Evolutionary conservation across 2,113 vertebrate genomes (phyloP).

Genomic region (Neogobius melanostomus): DNA sequence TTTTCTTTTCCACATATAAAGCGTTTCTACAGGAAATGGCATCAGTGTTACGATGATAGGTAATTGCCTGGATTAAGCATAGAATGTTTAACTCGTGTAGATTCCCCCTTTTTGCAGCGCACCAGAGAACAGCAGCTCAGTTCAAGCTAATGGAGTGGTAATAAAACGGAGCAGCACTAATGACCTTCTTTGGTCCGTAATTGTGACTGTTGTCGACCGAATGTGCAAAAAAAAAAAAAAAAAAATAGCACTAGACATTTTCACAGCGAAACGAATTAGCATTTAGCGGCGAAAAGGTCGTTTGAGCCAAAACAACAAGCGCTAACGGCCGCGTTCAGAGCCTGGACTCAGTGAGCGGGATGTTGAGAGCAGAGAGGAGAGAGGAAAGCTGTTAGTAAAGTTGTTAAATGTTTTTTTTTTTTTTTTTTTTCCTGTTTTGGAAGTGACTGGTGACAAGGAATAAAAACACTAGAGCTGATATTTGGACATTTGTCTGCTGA

Average conservation of each 20-base stretch:
- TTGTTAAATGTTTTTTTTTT: too few species aligned
- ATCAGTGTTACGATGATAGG: too few species aligned
- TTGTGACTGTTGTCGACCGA: slow-evolving; percentile 22
- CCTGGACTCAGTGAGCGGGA: background rate
- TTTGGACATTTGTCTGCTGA: too few species aligned
- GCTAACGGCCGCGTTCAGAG: background rate
- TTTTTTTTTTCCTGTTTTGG: too few species aligned
- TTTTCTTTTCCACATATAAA: too few species aligned
- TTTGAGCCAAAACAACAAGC: slow-evolving; percentile 11
- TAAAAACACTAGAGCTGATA: too few species aligned
- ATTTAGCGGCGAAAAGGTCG: slow-evolving; percentile 57
- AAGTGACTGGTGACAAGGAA: too few species aligned
- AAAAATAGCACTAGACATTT: slow-evolving; percentile 41
- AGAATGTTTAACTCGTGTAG: too few species aligned
- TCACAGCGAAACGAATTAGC: slow-evolving; percentile 54
- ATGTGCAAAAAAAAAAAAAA: slow-evolving; percentile 42
- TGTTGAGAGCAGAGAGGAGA: background rate
- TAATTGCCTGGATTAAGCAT: too few species aligned
- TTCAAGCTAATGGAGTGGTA: slow-evolving; percentile 29
- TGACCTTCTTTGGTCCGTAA: slow-evolving; percentile 41
- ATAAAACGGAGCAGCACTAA: slow-evolving; percentile 28
- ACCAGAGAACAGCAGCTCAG: slow-evolving; percentile 1
- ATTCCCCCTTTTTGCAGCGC: too few species aligned
- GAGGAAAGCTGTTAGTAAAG: background rate
- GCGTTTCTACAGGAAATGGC: too few species aligned